phyloP scores from a whole-genome alignment of 2,888 invertebrate genomes.

The Ochropacha duplaris region DNA sequence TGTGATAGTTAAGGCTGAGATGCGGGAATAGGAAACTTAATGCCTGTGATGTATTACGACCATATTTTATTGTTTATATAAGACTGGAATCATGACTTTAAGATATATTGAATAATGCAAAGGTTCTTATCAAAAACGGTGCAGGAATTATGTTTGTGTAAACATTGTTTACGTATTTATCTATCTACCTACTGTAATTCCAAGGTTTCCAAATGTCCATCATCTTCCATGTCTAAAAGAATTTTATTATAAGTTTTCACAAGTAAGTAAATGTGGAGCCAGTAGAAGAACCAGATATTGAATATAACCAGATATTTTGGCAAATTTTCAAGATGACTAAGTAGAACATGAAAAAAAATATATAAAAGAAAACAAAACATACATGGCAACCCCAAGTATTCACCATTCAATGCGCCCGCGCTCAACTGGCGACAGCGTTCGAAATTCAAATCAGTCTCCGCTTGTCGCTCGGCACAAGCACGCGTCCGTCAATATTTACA shows the following conservation, averaged over 20 bases:
- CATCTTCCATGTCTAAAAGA: too few species aligned
- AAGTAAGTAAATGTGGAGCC: not conserved
- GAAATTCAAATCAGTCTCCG: constrained; percentile 79
- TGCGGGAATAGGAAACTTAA: constrained; percentile 34
- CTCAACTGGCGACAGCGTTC: constrained; percentile 49
- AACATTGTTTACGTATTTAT: too few species aligned
- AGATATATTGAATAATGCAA: not conserved
- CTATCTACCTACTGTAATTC: too few species aligned
- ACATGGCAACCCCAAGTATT: constrained; percentile 53
- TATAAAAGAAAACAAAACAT: constrained; percentile 11
- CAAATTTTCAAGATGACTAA: not conserved
- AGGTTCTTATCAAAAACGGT: not conserved
- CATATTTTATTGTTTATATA: constrained; percentile 18
- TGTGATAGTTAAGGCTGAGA: constrained; percentile 46
- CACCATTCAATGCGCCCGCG: constrained; percentile 73
- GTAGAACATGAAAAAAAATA: not conserved
- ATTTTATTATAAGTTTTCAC: too few species aligned
- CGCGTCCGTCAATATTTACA: constrained; percentile 71
- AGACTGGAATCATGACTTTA: not conserved
- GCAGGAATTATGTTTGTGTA: not conserved
- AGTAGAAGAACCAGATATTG: too few species aligned
- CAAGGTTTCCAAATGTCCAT: too few species aligned
- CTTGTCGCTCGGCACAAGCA: constrained; percentile 56
- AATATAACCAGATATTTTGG: too few species aligned
- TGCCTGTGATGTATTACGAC: constrained; percentile 29